Evolutionary conservation across 2,113 vertebrate species (phyloP).

Genomic region (Diadophis punctatus): DNA sequence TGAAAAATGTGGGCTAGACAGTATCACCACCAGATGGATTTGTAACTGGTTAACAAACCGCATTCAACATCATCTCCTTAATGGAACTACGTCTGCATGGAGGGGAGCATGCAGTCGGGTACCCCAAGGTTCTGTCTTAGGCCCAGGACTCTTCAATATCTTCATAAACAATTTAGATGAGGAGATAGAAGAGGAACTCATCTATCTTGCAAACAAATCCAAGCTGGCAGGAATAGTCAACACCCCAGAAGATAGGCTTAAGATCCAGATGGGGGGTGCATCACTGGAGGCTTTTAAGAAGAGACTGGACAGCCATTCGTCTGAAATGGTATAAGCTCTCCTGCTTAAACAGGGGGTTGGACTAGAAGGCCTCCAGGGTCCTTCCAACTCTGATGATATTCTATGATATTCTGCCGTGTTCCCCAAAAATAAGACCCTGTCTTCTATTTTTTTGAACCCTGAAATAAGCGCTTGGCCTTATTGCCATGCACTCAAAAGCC

Average conservation of each 20-base stretch:
- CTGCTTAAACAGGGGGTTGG: neutral
- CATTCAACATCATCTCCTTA: neutral
- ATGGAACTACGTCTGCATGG: neutral
- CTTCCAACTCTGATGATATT: neutral
- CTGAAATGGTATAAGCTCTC: neutral
- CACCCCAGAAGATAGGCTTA: neutral
- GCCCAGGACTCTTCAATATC: neutral
- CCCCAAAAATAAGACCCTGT: too few species aligned
- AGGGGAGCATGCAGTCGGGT: neutral
- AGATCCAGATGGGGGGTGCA: neutral
- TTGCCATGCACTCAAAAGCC: too few species aligned
- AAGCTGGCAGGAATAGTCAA: neutral
- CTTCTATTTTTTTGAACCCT: too few species aligned
- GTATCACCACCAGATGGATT: neutral
- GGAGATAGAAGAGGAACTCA: neutral
- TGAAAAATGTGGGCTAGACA: neutral
- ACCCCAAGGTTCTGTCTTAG: neutral
- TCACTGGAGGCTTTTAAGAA: neutral
- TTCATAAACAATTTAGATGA: neutral
- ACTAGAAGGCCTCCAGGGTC: neutral
- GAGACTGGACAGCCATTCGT: neutral
- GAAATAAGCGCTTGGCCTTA: too few species aligned
- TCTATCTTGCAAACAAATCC: neutral
- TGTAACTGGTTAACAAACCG: neutral
- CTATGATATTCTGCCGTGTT: neutral